Conservation (phyloP, 1,140 invertebrate genomes). For the Oreohelix idahoensis region DNA sequence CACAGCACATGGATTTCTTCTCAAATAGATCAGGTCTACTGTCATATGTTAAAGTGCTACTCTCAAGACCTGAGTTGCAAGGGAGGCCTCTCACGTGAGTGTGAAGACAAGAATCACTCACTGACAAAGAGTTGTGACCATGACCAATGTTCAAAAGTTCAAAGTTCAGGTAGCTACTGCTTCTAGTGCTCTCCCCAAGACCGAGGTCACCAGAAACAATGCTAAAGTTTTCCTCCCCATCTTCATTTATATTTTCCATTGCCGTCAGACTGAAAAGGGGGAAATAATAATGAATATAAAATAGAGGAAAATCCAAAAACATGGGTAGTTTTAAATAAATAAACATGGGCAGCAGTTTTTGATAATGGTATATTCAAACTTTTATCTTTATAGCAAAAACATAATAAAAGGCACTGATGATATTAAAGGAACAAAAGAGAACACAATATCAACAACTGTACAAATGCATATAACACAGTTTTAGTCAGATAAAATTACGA, state of each 20-base stretch:
- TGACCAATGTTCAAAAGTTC: slow-evolving; percentile 8
- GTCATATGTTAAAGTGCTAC: background rate
- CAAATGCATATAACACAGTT: no score
- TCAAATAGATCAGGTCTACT: background rate
- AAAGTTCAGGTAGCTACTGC: slow-evolving; percentile 18
- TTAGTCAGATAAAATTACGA: no score
- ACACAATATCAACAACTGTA: no score
- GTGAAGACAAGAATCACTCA: background rate
- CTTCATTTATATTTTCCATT: slow-evolving; percentile 28
- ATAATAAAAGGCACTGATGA: no score
- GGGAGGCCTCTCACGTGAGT: background rate
- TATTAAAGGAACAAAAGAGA: no score
- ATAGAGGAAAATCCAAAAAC: no score
- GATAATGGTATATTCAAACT: no score
- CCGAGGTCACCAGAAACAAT: slow-evolving; percentile 58
- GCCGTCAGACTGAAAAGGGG: no score
- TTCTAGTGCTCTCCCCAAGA: slow-evolving; percentile 48
- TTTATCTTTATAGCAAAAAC: no score
- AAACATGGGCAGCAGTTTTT: no score
- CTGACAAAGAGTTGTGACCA: background rate
- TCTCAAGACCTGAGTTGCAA: background rate
- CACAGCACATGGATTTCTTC: background rate
- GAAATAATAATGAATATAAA: background rate
- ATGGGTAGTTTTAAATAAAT: no score
- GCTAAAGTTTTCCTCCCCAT: slow-evolving; percentile 48